Conservation (phyloP, 2,113 vertebrate species). For the Nibea albiflora region DNA sequence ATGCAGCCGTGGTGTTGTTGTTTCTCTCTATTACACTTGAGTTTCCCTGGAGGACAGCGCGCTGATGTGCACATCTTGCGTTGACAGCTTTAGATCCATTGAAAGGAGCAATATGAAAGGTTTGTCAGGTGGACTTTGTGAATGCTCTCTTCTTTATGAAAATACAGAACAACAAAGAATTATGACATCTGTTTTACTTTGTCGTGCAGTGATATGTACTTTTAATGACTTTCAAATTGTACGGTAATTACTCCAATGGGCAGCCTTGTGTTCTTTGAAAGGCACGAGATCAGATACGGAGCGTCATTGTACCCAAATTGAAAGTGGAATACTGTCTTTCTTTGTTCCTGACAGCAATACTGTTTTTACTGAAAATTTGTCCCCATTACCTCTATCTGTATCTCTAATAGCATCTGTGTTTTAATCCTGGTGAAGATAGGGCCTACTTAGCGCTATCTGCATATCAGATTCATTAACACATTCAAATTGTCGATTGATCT, state of each 20-base stretch:
- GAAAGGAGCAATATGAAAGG: conserved; percentile 21
- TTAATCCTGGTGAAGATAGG: conserved; percentile 36
- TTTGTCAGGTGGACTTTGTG: conserved; percentile 38
- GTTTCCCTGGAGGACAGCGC: conserved; percentile 49
- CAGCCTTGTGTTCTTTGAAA: conserved; percentile 42
- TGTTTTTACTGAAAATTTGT: conserved; percentile 17
- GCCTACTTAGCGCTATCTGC: conserved; percentile 39
- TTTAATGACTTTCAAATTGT: conserved; percentile 48
- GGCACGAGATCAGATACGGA: conserved; percentile 25
- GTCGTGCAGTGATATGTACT: conserved; percentile 6
- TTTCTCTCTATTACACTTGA: conserved; percentile 45
- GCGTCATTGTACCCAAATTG: not conserved
- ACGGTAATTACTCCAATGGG: conserved; percentile 35
- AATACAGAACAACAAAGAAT: conserved; percentile 36
- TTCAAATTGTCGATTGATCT: conserved; percentile 53
- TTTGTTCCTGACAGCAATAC: conserved; percentile 39
- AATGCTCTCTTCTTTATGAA: conserved; percentile 35
- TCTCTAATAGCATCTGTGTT: conserved; percentile 43
- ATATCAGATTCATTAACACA: conserved; percentile 44
- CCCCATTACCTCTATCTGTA: conserved; percentile 33
- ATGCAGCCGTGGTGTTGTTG: conserved; percentile 38
- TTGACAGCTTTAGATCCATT: conserved; percentile 56
- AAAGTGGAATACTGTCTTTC: conserved; percentile 19
- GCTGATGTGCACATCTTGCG: conserved; percentile 51
- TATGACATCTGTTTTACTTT: conserved; percentile 13